Conservation (phyloP, 92 coral and sea anemone genomes). For the Heteractis magnifica region DNA sequence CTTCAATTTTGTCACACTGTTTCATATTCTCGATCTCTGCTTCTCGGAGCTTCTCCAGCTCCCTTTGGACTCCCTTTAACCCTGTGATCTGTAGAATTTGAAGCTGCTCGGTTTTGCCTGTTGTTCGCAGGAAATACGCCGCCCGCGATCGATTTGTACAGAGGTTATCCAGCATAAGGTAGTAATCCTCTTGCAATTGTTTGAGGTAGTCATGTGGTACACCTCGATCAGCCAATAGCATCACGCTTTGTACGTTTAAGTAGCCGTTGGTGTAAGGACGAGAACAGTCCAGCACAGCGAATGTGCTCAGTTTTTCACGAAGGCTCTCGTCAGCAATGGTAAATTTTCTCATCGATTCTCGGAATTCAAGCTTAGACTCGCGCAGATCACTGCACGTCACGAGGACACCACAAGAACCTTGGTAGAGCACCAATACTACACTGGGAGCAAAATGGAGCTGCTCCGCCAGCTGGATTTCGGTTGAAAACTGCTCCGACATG, state of each 20-base stretch:
- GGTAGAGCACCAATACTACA: slow-evolving; percentile 60
- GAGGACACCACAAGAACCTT: slow-evolving; percentile 53
- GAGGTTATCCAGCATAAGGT: slow-evolving; percentile 42
- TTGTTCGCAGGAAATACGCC: slow-evolving; percentile 46
- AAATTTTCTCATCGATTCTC: slow-evolving; percentile 61
- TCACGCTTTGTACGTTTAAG: slow-evolving; percentile 31
- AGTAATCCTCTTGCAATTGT: slow-evolving; percentile 53
- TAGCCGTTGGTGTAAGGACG: slow-evolving; percentile 54
- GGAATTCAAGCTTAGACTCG: slow-evolving; percentile 38
- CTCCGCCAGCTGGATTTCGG: slow-evolving; percentile 32
- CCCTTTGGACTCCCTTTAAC: neutral
- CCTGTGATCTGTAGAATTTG: slow-evolving; percentile 42
- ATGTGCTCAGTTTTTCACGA: slow-evolving; percentile 15
- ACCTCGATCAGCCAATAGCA: slow-evolving; percentile 52
- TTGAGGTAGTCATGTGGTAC: slow-evolving; percentile 42
- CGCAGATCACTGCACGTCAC: slow-evolving; percentile 24
- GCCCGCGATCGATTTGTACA: slow-evolving; percentile 40
- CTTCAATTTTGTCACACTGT: slow-evolving; percentile 24
- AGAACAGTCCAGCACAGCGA: slow-evolving; percentile 60
- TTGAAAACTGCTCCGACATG: slow-evolving; percentile 45
- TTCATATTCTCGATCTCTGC: slow-evolving; percentile 33
- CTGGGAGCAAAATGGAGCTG: slow-evolving; percentile 38
- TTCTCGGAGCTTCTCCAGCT: slow-evolving; percentile 6
- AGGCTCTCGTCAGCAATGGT: slow-evolving; percentile 29
- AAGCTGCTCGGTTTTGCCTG: slow-evolving; percentile 35